A percentile compares a stretch with the other conserved stretches of the same genome.
Conservation (phyloP, 2,797 vertebrate genomes). For the Protosalanx chinensis region DNA sequence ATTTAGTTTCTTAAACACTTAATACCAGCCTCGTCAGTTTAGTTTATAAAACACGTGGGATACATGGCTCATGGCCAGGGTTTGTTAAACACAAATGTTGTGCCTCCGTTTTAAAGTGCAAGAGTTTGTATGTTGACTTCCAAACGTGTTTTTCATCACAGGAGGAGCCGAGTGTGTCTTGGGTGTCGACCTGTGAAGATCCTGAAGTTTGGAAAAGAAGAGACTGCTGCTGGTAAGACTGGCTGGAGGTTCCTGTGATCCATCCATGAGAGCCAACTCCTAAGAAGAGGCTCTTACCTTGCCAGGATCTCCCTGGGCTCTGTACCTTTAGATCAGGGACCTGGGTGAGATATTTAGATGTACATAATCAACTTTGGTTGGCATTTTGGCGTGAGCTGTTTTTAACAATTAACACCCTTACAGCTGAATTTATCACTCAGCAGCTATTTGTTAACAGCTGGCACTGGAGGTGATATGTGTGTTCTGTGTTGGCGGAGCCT, state of each 20-base stretch:
- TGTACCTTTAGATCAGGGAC: neutral
- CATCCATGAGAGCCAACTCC: conserved; percentile 9
- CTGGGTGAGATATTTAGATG: conserved; percentile 5
- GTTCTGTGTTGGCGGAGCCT: neutral
- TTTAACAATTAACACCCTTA: conserved; percentile 3
- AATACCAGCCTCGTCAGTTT: too few relatives aligned
- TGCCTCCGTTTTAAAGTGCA: neutral
- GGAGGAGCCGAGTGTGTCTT: conserved; percentile 10
- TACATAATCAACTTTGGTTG: neutral
- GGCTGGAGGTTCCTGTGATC: conserved; percentile 8
- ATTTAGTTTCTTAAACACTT: too few relatives aligned
- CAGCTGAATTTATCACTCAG: neutral
- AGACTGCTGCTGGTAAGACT: conserved; percentile 14
- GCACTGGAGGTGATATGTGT: neutral
- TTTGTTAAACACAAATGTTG: neutral
- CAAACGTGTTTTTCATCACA: neutral
- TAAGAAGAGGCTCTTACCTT: neutral
- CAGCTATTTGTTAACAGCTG: neutral
- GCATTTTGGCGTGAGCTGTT: neutral
- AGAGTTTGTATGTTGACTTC: neutral
- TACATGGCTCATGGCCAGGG: too few relatives aligned
- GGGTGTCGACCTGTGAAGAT: conserved; percentile 27
- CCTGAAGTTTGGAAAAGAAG: conserved; percentile 24
- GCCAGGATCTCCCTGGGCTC: conserved; percentile 12
- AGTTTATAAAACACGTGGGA: too few relatives aligned